A percentile compares a stretch with the other conserved stretches of the same genome.
Conservation (phyloP, 2,113 vertebrate species). For the Dermatemys mawii region DNA sequence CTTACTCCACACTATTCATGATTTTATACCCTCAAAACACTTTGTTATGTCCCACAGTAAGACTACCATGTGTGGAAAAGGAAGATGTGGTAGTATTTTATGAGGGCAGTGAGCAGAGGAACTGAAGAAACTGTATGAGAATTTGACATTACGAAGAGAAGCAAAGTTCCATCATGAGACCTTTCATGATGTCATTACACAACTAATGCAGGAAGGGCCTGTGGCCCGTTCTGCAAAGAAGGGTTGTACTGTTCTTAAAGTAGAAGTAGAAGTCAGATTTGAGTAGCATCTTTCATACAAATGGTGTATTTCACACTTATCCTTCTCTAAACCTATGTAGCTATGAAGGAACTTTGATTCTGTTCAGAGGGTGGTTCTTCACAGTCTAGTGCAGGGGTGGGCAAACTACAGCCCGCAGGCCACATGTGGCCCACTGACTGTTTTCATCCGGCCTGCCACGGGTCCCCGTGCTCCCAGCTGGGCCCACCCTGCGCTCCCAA, state of each 20-base stretch:
- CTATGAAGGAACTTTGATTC: no score
- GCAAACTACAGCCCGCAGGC: no score
- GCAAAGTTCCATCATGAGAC: neutral
- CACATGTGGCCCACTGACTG: no score
- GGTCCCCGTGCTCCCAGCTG: no score
- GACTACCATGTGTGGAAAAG: accelerated
- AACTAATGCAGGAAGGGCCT: neutral
- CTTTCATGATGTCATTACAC: neutral
- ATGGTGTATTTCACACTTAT: neutral
- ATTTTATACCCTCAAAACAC: neutral
- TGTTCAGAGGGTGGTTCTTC: neutral
- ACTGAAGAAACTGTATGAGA: neutral
- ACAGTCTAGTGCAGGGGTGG: no score
- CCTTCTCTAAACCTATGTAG: neutral
- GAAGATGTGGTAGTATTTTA: neutral
- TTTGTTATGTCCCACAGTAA: neutral
- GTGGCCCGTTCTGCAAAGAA: neutral
- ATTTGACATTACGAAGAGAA: neutral
- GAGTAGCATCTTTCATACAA: neutral
- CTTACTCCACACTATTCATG: neutral
- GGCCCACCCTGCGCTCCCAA: no score
- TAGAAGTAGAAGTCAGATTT: neutral
- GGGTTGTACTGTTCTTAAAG: neutral
- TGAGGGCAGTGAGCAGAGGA: neutral
- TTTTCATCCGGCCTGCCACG: no score